Conservation (phyloP, 1,140 invertebrate genomes). For the Drosophila lacteicornis region DNA sequence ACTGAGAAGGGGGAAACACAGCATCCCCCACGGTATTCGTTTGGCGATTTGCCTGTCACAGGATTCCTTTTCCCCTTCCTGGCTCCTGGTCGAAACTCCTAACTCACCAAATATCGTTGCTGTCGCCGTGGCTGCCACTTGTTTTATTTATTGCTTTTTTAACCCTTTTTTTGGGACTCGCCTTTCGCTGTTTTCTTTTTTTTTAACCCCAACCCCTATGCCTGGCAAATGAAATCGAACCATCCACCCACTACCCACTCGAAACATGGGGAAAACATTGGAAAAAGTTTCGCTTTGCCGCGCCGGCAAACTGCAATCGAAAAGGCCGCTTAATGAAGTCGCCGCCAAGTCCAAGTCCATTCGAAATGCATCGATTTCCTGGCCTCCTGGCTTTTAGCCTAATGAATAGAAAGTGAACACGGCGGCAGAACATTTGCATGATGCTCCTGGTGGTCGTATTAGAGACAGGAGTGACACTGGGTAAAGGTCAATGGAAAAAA, state of each 20-base stretch:
- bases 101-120: slow-evolving; percentile 71
- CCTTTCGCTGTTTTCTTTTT: slow-evolving; percentile 31
- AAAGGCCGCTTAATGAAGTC: slow-evolving; percentile 69
- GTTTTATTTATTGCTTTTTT: slow-evolving; percentile 83
- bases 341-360: slow-evolving; percentile 49
- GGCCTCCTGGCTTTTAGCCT: slow-evolving; percentile 44
- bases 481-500: slow-evolving; percentile 6
- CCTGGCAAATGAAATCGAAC: slow-evolving; percentile 43
- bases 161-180: slow-evolving; percentile 76
- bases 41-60: slow-evolving; percentile 82
- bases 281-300: slow-evolving; percentile 66
- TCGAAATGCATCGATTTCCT: slow-evolving; percentile 73
- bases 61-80: slow-evolving; percentile 16
- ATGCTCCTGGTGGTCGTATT: slow-evolving; percentile 2
- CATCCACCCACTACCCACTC: slow-evolving; percentile 5
- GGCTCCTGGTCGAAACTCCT: slow-evolving; percentile 12
- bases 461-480: not conserved
- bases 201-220: slow-evolving; percentile 1
- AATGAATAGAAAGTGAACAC: slow-evolving; percentile 55
- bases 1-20: slow-evolving; percentile 2
- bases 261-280: slow-evolving; percentile 13
- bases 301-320: slow-evolving; percentile 41
- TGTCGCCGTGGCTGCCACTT: slow-evolving; percentile 78
- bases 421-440: slow-evolving; percentile 40
- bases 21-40: slow-evolving; percentile 76